phyloP scores from a whole-genome alignment of 2,888 invertebrate species.

The Rhogogaster chlorosoma region DNA sequence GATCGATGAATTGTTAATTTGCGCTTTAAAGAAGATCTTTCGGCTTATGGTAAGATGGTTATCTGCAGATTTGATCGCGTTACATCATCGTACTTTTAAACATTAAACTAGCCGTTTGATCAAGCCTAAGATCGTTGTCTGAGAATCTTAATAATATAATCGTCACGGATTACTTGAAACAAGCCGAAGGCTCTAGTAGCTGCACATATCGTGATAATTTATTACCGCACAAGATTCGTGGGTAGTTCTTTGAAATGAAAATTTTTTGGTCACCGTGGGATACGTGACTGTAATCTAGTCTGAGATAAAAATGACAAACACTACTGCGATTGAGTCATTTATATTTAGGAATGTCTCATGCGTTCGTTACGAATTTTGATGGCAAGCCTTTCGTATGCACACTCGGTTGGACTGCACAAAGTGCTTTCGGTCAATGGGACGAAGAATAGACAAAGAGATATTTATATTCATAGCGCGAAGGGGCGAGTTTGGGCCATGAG shows the following conservation, averaged over 20 bases:
- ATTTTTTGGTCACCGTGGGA: neutral
- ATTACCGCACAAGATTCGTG: neutral
- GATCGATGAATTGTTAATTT: neutral
- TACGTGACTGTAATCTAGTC: neutral
- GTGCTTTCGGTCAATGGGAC: conserved; percentile 15
- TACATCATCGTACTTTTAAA: neutral
- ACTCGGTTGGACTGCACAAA: conserved; percentile 9
- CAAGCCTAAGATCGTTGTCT: neutral
- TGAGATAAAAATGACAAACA: neutral
- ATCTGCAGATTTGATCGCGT: neutral
- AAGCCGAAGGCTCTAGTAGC: neutral
- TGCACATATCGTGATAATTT: neutral
- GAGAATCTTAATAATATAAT: conserved; percentile 7
- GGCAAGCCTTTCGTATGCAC: conserved; percentile 1
- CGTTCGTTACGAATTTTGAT: neutral
- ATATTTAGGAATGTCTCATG: neutral
- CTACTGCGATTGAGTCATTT: neutral
- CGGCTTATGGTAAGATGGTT: neutral
- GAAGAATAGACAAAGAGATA: conserved; percentile 14
- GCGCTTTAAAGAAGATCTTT: neutral
- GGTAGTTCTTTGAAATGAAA: neutral
- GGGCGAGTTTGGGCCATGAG: neutral
- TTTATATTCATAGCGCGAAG: conserved; percentile 37
- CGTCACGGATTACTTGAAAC: conserved; percentile 2
- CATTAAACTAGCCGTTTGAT: neutral